phyloP scores from a whole-genome alignment of 2,797 vertebrate species.

The Alectoris magna region DNA sequence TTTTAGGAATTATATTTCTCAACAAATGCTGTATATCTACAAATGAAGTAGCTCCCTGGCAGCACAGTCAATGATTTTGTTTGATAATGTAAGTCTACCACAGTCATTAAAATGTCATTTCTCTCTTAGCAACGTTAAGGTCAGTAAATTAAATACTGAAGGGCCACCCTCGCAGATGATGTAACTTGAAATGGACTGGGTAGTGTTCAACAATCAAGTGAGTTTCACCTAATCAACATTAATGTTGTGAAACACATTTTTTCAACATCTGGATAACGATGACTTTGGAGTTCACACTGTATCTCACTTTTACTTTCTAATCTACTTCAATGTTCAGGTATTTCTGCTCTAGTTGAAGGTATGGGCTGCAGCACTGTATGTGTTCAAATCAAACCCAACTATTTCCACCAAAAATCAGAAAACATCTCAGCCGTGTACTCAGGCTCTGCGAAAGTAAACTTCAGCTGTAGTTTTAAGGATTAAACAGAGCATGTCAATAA shows the following conservation, averaged over 20 bases:
- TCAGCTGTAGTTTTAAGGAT: neutral
- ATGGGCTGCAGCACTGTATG: accelerated
- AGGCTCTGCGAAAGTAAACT: neutral
- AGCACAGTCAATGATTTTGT: slow-evolving; percentile 20
- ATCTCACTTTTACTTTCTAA: neutral
- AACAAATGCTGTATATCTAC: slow-evolving; percentile 2
- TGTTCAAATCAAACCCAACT: neutral
- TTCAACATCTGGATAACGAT: neutral
- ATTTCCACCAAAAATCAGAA: neutral
- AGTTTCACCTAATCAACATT: neutral
- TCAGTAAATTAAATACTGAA: slow-evolving; percentile 54
- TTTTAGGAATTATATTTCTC: slow-evolving; percentile 51
- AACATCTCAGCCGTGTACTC: neutral
- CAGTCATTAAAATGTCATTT: slow-evolving; percentile 52
- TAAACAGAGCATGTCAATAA: neutral
- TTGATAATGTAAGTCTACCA: slow-evolving; percentile 18
- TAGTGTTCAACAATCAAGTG: neutral
- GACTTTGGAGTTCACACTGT: neutral
- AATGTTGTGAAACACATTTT: neutral
- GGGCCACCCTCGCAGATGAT: neutral
- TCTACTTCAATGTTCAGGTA: neutral
- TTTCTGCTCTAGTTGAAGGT: neutral
- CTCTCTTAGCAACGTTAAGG: slow-evolving; percentile 48
- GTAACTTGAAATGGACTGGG: neutral
- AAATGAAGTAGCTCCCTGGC: neutral